Conservation (phyloP, 2,888 invertebrate species). For the Rhorus exstirpatorius region DNA sequence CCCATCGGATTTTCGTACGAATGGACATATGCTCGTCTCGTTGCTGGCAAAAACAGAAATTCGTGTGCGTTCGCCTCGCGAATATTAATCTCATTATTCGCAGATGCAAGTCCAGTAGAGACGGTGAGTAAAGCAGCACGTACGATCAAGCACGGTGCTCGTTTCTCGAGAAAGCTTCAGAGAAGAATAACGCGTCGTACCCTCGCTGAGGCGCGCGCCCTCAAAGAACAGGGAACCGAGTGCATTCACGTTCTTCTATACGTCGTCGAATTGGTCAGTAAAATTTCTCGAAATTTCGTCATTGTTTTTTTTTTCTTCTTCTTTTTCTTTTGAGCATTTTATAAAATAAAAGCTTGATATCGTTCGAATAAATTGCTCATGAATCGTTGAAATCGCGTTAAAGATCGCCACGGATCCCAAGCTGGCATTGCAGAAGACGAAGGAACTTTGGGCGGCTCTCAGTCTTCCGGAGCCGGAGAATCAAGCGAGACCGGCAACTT, state of each 20-base stretch:
- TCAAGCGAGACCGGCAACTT: constrained; percentile 92
- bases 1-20: too few species aligned
- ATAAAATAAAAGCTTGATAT: too few species aligned
- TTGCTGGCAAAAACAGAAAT: too few species aligned
- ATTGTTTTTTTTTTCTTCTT: background rate
- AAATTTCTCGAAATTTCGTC: background rate
- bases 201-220: constrained; percentile 92
- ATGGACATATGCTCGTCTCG: too few species aligned
- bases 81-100: constrained; percentile 41
- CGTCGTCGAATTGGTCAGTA: constrained; percentile 91
- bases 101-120: constrained; percentile 80
- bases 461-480: constrained; percentile 94
- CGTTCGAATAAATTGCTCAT: background rate
- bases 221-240: constrained; percentile 92
- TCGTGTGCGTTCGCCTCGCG: too few species aligned
- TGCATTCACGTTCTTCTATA: constrained; percentile 92
- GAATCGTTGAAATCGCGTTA: background rate
- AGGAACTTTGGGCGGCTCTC: constrained; percentile 90
- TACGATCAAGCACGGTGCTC: constrained; percentile 92
- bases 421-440: constrained; percentile 91
- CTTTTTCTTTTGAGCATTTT: background rate
- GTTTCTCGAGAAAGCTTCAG: constrained; percentile 92
- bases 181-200: constrained; percentile 92
- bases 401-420: constrained; percentile 93
- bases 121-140: constrained; percentile 89